phyloP scores from a whole-genome alignment of 2,888 invertebrate species.

The Glaucopsyche alexis region DNA sequence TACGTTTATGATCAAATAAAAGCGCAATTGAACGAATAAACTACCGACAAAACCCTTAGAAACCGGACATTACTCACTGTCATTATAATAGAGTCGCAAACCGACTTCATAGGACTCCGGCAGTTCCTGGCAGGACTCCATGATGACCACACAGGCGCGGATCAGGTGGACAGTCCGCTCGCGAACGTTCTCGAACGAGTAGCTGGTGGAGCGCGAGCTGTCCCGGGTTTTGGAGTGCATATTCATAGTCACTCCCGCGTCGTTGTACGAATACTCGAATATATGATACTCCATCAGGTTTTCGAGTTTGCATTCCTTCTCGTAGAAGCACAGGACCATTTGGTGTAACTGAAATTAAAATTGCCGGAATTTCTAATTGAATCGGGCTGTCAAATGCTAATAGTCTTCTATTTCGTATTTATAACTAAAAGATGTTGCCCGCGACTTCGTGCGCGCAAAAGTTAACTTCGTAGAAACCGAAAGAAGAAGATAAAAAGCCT shows the following conservation, averaged over 20 bases:
- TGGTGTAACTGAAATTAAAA: constrained; percentile 53
- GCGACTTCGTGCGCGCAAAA: too few species aligned
- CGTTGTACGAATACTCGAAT: constrained; percentile 59
- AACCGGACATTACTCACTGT: constrained; percentile 54
- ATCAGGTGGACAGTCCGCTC: constrained; percentile 52
- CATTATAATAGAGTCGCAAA: constrained; percentile 64
- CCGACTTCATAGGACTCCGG: constrained; percentile 53
- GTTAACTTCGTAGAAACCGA: too few species aligned
- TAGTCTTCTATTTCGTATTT: too few species aligned
- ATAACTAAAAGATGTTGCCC: too few species aligned
- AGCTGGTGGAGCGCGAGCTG: constrained; percentile 41
- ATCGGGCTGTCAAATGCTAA: too few species aligned
- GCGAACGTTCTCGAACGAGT: constrained; percentile 53
- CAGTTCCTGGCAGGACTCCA: constrained; percentile 47
- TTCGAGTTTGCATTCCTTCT: constrained; percentile 54
- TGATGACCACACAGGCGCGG: constrained; percentile 50
- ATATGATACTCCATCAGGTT: constrained; percentile 62
- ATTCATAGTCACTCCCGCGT: constrained; percentile 52
- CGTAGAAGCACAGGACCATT: constrained; percentile 66
- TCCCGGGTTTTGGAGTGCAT: constrained; percentile 49
- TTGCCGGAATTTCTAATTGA: neutral
- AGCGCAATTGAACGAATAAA: too few species aligned
- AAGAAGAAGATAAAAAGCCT: too few species aligned
- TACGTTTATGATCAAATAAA: too few species aligned
- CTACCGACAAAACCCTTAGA: too few species aligned